Evolutionary conservation across 2,113 vertebrate species (phyloP), one percentile per base, ranked within the genome.

Genomic region (Scomber japonicus): DNA sequence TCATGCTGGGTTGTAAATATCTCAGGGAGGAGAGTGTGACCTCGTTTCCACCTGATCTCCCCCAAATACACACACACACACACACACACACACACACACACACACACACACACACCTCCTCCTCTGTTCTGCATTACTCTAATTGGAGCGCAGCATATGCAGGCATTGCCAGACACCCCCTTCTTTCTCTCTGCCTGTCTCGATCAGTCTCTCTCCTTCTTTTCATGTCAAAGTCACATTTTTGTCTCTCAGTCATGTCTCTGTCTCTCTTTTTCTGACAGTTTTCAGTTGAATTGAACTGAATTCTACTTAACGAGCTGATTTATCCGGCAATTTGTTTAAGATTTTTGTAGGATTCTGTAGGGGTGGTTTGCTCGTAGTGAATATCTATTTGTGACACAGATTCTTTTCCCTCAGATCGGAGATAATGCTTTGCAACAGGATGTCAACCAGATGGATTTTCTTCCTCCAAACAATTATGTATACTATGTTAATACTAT

Each of bases 1-100:
- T 80, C 73, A 76, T 68, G 57, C 71, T 83, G 77, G 70, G 82
- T 90, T 86, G 93, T 89, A 93, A 92, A 91, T 93, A 87, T 88
- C 83, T 89, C 84, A 88, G 30, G 55, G 75, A 88, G 84, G 84
- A 86, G 70, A 78, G 56, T 40, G 56, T 90, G 86, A 88, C 88
- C 87, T 92, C 49, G 19, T 90, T 91, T 91, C 74, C 84, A 89
- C 88, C 86, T 89, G 86, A 66, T 82, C 75, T 67, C 73, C 24
- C 67, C 17, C 71, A 73, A 54, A 71, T 65, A 61, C 53, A 66
- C 68, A 88, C 61, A 65, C 35, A 40, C 35, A 40, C 35, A 40
- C 35, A 40, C 35, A 40, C 35, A 7, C 5, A 7, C 35, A 40
- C 35, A 7, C 5, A 7, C 35, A 7, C 35, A 7, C 35, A 40